These are phyloP conservation scores for Aquatica leii DNA, from an alignment of 2,888 invertebrate genomes.

Conservation along the genomic window DNA sequence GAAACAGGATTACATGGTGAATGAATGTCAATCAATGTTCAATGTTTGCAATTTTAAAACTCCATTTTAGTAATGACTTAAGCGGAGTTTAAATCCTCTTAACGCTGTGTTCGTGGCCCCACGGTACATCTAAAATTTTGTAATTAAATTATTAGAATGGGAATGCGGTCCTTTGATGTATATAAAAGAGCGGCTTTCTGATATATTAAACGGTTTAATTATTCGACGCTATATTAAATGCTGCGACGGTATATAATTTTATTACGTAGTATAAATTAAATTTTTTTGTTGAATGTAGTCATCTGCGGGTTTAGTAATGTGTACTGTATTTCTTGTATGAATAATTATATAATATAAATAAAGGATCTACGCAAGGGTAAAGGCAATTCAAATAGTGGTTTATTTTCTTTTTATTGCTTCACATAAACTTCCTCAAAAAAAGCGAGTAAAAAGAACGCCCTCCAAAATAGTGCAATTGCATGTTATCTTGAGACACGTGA, in stretches of 20 bases:
- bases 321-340: no score
- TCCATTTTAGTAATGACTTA: constrained; percentile 51
- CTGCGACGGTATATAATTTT: constrained; percentile 10
- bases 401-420: no score
- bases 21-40: constrained; percentile 54
- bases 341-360: no score
- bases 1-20: constrained; percentile 51
- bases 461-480: constrained; percentile 30
- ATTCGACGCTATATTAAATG: constrained; percentile 24
- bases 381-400: no score
- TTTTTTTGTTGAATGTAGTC: no score
- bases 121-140: constrained; percentile 35
- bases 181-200: constrained; percentile 24
- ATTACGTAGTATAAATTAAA: background rate
- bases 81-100: constrained; percentile 37
- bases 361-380: no score
- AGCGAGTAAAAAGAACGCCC: constrained; percentile 20
- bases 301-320: no score
- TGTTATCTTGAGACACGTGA: constrained; percentile 45
- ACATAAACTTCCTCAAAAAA: background rate
- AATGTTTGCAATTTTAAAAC: constrained; percentile 53
- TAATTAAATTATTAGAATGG: constrained; percentile 47
- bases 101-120: constrained; percentile 17
- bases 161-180: constrained; percentile 46
- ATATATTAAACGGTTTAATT: constrained; percentile 30